Evolutionary conservation across 2,888 invertebrate species (phyloP), one percentile per base, ranked within the genome.

Genomic region (Lydus trimaculatus): DNA sequence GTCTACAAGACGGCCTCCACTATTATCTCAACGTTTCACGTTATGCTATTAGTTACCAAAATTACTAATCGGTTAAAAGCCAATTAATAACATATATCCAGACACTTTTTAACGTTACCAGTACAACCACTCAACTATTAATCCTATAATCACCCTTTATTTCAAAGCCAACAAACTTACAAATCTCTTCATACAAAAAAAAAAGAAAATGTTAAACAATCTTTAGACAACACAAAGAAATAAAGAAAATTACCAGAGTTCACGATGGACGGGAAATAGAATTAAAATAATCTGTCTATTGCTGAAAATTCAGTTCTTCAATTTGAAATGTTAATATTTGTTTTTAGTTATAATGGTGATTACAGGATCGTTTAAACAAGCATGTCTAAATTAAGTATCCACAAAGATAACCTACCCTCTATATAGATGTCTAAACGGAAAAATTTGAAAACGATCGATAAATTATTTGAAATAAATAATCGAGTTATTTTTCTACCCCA

Each of bases 271-370:
- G 61, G 48, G 48, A 58, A 56, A 61, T 43, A 36, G 25, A 62
- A 59, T 61, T 39, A 58, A 60, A 67, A 59, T 31, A 65, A 48
- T n/a, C n/a, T 28, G 31, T 5, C 8, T 59, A 33, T 61, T 60
- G 52, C 48, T 52, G 56, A 66, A 63, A 66, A 61, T 66, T 43
- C 58, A 58, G 58, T 64, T 70, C 66, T 61, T 70, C 66, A 64
- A 64, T 66, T 66, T 66, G 56, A 63, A 64, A 64, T 66, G 66
- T 66, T 66, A 70, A 70, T 70, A 70, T 70, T 69, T 70, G 70
- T 66, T 70, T 70, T 70, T 66, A 70, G 66, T 70, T 70, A 70
- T 58, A 66, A 69, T 64, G 65, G 62, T 60, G 52, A 58, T 65
- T 65, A 62, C 62, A 60, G 2, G 36, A 36, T 36, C 58, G 61